Evolutionary conservation across 2,113 vertebrate genomes (phyloP), one percentile per base, ranked within the genome.

Genomic region (Triplophysa siluroides): DNA sequence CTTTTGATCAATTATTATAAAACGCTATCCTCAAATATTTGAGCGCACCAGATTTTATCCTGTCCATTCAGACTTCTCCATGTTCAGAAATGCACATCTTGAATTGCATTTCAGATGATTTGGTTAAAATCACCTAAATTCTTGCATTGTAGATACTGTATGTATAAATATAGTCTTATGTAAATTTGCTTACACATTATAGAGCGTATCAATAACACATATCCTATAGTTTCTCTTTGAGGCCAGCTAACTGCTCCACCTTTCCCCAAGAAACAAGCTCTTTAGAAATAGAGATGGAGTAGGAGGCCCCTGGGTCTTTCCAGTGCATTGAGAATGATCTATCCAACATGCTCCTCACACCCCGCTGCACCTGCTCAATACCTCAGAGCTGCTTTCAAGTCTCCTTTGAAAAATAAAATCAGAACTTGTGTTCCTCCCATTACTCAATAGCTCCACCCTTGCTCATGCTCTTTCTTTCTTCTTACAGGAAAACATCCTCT

Each of bases 311-410:
- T 21, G 83, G 81, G 87, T 86, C 78, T 75, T 85, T 89, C 85
- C 63, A 66, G 7, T 47, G 63, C 62, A 81, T 85, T 84, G 86
- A 83, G 84, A 80, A 76, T 80, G 79, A 82, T 82, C 83, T 81
- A 75, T 38, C 26, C 80, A 29, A 33, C 76, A 77, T 13, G 78
- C 79, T 91, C 91, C 90, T 84, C 88, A 91, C 87, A 86, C 86
- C 60, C 19, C 69, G 65, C 91, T 89, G 92, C 91, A 93, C 93
- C 91, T 94, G 84, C 93, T 92, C 90, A 87, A 92, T 94, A 91
- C 91, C 92, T 92, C 90, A 85, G 89, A 95, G 93, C 92, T 89
- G 90, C 95, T 96, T 95, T 96, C 94, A 95, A 95, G 94, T 92
- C 92, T 91, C 94, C 92, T 95, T 94, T 91, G 88, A 87, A 91